These are phyloP conservation scores for Gallinago jamesoni DNA, from an alignment of 2,113 vertebrate species.

Conservation along the genomic window DNA sequence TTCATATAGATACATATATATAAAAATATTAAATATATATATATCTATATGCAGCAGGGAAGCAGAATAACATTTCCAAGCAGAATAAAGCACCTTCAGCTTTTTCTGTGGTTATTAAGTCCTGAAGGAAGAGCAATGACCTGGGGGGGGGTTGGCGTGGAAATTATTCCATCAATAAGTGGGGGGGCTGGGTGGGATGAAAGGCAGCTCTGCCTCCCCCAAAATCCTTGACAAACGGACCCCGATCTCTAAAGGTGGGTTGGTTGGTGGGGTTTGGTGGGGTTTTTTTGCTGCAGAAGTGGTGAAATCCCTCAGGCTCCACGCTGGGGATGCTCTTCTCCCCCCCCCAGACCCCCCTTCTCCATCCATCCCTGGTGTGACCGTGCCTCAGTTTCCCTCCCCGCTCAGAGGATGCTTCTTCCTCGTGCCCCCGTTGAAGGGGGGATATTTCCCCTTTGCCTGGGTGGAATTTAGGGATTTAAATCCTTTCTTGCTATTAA, in stretches of 20 bases:
- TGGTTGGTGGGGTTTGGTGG: no score
- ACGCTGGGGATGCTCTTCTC: not conserved
- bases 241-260: not conserved
- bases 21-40: not conserved
- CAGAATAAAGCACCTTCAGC: no score
- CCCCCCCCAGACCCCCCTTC: not conserved
- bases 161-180: slow-evolving; percentile 10
- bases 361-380: not conserved
- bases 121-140: not conserved
- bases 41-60: no score
- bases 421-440: not conserved
- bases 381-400: not conserved
- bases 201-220: not conserved
- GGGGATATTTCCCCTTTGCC: not conserved
- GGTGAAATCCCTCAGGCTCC: not conserved
- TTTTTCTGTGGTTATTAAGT: not conserved
- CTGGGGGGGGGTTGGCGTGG: not conserved
- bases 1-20: not conserved
- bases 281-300: not conserved
- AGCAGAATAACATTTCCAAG: not conserved
- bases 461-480: not conserved
- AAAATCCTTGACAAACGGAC: not conserved
- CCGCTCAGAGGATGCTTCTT: not conserved
- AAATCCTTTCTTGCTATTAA: not conserved
- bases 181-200: not conserved